Evolutionary conservation across 92 coral and sea anemone species (phyloP), one percentile per base, ranked within the genome.

Genomic region (Palythoa grandis): DNA sequence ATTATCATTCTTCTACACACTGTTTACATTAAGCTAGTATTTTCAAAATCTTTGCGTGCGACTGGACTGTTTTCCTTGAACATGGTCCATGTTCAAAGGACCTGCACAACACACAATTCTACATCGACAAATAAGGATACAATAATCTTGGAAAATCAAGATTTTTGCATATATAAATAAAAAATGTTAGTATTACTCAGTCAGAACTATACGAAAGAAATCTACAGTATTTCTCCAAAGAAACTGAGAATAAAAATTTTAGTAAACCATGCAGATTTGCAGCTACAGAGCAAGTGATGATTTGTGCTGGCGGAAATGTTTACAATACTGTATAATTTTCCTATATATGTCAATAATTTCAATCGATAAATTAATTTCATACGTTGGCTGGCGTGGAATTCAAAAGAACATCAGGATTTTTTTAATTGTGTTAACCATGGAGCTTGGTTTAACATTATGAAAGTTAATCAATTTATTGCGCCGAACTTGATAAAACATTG

Each of bases 331-430:
- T 16, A 79, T 16, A 39, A 22, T 80, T 63, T 70, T 66, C 37
- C 47, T 22, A 5, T 24, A 53, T 80, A 74, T 80, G 74, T 65
- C 61, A 68, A 79, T 63, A 80, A 22, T 70, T 65, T 66, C 58
- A 80, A 80, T 80, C 65, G 23, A 80, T 66, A 66, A 25, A 43
- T 66, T 23, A 47, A 67, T 48, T 79, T 80, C 85, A 66, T 15
- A 23, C 72, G 74, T 47, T 80, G 85, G 52, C 72, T 60, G 74
- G 74, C 84, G 40, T 63, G 74, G 82, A 80, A 65, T 67, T 80
- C 60, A 80, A 68, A 80, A 80, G 84, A 80, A 47, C 48, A 76
- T 76, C 67, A 52, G 48, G 20, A 67, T 66, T 47, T 52, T 17
- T 47, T 7, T 80, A 80, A 80, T 66, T 66, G 65, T 80, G n/a